A percentile compares a stretch with the other conserved stretches of the same genome.
phyloP scores from a whole-genome alignment of 2,888 invertebrate genomes.

The Ectobius pallidus region DNA sequence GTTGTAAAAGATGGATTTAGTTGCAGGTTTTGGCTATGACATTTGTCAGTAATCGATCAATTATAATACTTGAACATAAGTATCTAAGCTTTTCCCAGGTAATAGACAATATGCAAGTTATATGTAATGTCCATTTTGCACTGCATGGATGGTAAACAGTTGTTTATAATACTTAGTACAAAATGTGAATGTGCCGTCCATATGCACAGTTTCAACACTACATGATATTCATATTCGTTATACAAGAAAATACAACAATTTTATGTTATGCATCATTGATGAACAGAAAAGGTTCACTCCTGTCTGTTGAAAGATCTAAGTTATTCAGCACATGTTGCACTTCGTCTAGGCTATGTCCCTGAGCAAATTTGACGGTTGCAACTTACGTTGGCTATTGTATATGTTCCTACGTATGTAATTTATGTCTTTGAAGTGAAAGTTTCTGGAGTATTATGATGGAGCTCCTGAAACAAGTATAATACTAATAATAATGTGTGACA shows the following conservation, averaged over 20 bases:
- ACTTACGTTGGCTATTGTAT: not conserved
- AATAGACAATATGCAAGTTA: not conserved
- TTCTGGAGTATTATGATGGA: not conserved
- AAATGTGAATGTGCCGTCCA: not conserved
- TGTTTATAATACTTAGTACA: not conserved
- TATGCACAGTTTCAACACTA: too few relatives aligned
- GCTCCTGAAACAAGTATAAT: not conserved
- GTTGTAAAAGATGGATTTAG: too few relatives aligned
- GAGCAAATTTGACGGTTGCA: constrained; percentile 8
- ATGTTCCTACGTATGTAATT: not conserved
- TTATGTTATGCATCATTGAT: not conserved
- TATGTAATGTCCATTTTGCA: not conserved
- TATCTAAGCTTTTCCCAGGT: not conserved
- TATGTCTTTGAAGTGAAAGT: not conserved
- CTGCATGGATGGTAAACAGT: not conserved
- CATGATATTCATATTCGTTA: not conserved
- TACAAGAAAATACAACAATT: not conserved
- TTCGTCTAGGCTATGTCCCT: not conserved
- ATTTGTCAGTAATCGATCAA: too few relatives aligned
- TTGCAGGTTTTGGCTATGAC: too few relatives aligned
- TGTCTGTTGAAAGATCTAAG: not conserved
- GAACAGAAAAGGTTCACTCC: not conserved
- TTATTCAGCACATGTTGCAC: not conserved
- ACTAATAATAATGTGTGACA: constrained; percentile 10
- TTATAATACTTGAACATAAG: not conserved